Evolutionary conservation across 2,797 vertebrate genomes (phyloP), one percentile per base, ranked within the genome.

Genomic region (Bothrops alternatus): DNA sequence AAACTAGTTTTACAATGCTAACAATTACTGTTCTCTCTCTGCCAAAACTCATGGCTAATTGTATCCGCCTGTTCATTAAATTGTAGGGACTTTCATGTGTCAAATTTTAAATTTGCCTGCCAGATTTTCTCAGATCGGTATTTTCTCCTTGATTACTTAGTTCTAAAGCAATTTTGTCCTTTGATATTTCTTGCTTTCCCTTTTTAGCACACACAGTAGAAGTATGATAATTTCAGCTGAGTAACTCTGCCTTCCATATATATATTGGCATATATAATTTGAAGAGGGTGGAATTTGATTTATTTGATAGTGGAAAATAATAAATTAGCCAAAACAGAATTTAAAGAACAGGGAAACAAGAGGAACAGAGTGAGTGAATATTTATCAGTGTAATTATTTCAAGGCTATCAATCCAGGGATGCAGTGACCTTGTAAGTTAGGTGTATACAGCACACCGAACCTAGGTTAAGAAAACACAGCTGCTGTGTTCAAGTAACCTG

Each of bases 81-180:
- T 55, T 61, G 37, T 42, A 28, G 26, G 26, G 4, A 8, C 57
- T 88, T 78, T 82, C 42, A 78, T 61, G 55, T 61, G 0, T 0
- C 58, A 13, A 10, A 56, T 90, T 95, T 93, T 16, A 53, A 10
- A 25, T 69, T 93, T 37, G 16, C 85, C 90, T 90, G 86, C 87
- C 56, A 47, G 42, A 90, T 28, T 90, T 91, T 93, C 92, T 93
- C 53, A 89, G 89, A 86, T 3, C 91, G 58, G 0, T 90, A 47
- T 86, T 94, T 92, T 89, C 92, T 95, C 91, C 55, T 56, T 3
- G 63, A 25, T 93, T 86, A 50, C 55, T 87, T 87, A 93, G 65
- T 87, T 93, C 0, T 0, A 92, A 91, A 47, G 61, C 92, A 92
- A 50, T 42, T 1, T 37, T 91, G 87, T 90, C 61, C 78, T 90